These are phyloP conservation scores for Ellobium chinense DNA, from an alignment of 2,888 invertebrate genomes.

Conservation along the genomic window DNA sequence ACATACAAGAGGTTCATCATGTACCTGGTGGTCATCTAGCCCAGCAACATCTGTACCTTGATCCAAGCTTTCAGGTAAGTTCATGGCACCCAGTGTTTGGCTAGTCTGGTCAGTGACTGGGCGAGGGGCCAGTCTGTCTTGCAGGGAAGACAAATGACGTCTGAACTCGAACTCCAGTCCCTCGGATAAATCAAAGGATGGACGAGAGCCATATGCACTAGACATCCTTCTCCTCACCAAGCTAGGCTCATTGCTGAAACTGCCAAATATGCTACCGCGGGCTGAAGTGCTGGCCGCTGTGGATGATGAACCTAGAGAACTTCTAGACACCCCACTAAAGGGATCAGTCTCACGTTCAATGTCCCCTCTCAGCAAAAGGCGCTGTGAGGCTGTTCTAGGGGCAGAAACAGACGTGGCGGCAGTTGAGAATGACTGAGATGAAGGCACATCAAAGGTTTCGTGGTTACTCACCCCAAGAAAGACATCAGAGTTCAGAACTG, in stretches of 20 bases:
- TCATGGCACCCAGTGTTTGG: conserved; percentile 52
- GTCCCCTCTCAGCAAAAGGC: not conserved
- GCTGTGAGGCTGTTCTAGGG: not conserved
- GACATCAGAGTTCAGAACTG: not conserved
- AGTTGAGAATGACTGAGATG: not conserved
- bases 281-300: not conserved
- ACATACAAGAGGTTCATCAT: not conserved
- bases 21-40: not conserved
- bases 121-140: conserved; percentile 13
- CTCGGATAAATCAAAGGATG: not conserved
- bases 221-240: not conserved
- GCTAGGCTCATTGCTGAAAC: not conserved
- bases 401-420: not conserved
- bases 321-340: not conserved
- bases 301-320: not conserved
- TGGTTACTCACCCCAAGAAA: not conserved
- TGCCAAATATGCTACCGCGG: not conserved
- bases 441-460: not conserved
- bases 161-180: conserved; percentile 6
- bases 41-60: conserved; percentile 53
- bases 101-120: conserved; percentile 48
- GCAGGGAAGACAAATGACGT: conserved; percentile 10
- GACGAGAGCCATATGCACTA: not conserved
- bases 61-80: conserved; percentile 48
- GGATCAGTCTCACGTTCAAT: not conserved